phyloP scores from a whole-genome alignment of 2,888 invertebrate species.

The Drosophila imparisetae region DNA sequence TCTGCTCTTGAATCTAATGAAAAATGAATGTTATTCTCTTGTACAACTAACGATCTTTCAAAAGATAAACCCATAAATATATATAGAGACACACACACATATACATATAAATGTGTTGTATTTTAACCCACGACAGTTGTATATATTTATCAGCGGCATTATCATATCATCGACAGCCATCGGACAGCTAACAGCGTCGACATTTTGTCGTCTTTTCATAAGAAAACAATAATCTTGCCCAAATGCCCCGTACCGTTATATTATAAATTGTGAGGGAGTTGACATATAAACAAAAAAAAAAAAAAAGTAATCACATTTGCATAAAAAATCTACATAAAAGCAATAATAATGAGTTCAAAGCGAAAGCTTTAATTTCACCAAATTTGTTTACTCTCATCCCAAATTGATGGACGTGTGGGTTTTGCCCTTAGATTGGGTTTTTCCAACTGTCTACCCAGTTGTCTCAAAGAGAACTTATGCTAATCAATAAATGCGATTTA shows the following conservation, averaged over 20 bases:
- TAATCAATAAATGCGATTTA: constrained; percentile 70
- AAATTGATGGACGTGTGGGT: constrained; percentile 58
- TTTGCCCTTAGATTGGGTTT: constrained; percentile 65
- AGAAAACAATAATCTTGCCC: constrained; percentile 49
- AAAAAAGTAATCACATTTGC: constrained; percentile 52
- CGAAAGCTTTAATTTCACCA: constrained; percentile 58
- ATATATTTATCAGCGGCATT: constrained; percentile 60
- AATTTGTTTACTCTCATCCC: constrained; percentile 13
- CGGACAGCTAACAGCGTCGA: constrained; percentile 75
- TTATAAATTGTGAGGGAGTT: constrained; percentile 78
- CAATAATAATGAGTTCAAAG: constrained; percentile 62
- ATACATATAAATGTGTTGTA: constrained; percentile 10
- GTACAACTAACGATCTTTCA: constrained; percentile 62
- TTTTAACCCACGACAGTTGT: constrained; percentile 35
- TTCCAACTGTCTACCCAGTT: constrained; percentile 17
- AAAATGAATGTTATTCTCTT: constrained; percentile 61
- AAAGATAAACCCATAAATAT: constrained; percentile 50
- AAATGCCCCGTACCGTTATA: constrained; percentile 61
- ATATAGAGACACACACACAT: constrained; percentile 4
- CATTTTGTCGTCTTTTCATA: constrained; percentile 72
- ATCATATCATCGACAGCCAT: constrained; percentile 68
- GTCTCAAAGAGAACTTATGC: constrained; percentile 57
- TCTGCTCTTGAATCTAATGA: constrained; percentile 53
- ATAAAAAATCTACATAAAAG: constrained; percentile 55
- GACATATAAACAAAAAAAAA: constrained; percentile 14